Evolutionary conservation across 1,140 invertebrate species (phyloP), one percentile per base, ranked within the genome.

Genomic region (Varroa destructor): DNA sequence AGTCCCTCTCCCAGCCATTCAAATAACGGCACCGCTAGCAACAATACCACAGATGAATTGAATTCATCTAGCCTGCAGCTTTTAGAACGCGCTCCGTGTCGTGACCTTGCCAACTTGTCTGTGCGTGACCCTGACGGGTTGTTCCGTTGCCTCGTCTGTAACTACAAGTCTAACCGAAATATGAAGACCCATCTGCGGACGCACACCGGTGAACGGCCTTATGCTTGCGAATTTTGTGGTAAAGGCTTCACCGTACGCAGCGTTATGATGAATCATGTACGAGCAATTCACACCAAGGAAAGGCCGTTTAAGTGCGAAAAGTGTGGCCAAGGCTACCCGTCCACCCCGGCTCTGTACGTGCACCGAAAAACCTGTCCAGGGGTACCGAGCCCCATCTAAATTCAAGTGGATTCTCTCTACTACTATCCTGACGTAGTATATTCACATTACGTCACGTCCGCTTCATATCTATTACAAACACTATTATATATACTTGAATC

Each of bases 171-270:
- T 10, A 67, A 67, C 37, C 40, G 61, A 8, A 67, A 67, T 37
- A 67, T 67, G 61, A 67, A 67, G 46, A 67, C 61, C 14, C 61
- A 67, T 67, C 61, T 67, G 10, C 40, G 61, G 36, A 67, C 61
- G 12, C 61, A 67, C 46, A 67, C 61, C 14, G 61, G 61, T 12
- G 61, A 67, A 40, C 61, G 61, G 14, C 61, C 61, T 2, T 67
- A 67, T 8, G 61, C 40, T 4, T 67, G 61, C 46, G 61, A 67
- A 8, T 67, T 43, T 40, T 67, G 61, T 37, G 61, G 61, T 5
- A 67, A 67, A 67, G 61, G 61, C 14, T 67, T 67, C 61, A 67
- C 61, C 36, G 61, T 67, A 0, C 61, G 61, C 14, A 67, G 61
- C 46, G 61, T 67, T 8, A 36, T 67, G 61, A 67, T 67, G 61